A percentile compares a stretch with the other conserved stretches of the same genome.
Conservation (phyloP, 2,888 invertebrate species). For the Scaptomyza tumidula region DNA sequence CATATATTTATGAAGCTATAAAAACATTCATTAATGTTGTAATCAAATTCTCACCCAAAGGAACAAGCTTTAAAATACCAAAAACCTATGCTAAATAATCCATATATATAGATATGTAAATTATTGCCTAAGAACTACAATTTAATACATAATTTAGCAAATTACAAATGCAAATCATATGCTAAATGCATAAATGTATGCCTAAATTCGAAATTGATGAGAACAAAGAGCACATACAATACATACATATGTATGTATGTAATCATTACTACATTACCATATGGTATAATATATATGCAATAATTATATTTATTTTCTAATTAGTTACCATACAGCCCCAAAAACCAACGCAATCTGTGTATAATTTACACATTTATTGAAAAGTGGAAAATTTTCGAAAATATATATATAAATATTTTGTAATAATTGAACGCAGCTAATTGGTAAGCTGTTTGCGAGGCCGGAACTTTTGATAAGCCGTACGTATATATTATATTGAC, state of each 20-base stretch:
- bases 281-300: constrained; percentile 14
- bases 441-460: constrained; percentile 55
- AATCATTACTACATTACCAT: constrained; percentile 9
- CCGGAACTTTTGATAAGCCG: constrained; percentile 27
- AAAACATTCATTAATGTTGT: too few relatives aligned
- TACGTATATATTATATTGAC: constrained; percentile 41
- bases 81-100: constrained; percentile 7
- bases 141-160: neutral
- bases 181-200: neutral
- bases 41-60: neutral
- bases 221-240: neutral
- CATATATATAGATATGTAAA: neutral
- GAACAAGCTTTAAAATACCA: neutral
- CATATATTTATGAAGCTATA: too few relatives aligned
- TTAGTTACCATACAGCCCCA: constrained; percentile 36
- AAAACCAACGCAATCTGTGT: constrained; percentile 33
- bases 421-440: constrained; percentile 42
- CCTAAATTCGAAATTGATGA: constrained; percentile 25
- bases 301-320: constrained; percentile 42
- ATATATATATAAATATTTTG: constrained; percentile 18
- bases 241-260: neutral
- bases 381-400: constrained; percentile 35
- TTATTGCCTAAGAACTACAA: neutral
- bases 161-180: constrained; percentile 5
- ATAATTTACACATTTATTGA: constrained; percentile 52